These are phyloP conservation scores for Alca torda DNA, from an alignment of 2,797 vertebrate genomes.

Conservation along the genomic window DNA sequence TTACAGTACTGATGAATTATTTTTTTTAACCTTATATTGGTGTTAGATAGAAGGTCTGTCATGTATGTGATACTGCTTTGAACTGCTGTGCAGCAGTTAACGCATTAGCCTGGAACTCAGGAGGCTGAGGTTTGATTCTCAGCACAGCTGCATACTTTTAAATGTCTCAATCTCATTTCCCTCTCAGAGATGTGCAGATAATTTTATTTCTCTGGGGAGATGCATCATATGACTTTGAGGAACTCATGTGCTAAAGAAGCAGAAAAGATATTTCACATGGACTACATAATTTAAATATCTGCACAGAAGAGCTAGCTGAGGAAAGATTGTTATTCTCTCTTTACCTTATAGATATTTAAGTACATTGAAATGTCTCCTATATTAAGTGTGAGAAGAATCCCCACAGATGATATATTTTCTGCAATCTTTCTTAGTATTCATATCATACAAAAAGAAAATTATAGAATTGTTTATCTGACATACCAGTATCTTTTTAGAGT, in stretches of 20 bases:
- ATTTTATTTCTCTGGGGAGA: background rate
- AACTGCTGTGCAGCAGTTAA: background rate
- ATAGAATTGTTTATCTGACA: background rate
- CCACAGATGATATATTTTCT: background rate
- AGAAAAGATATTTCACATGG: background rate
- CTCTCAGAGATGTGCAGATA: background rate
- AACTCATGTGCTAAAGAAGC: background rate
- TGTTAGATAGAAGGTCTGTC: background rate
- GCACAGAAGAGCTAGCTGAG: background rate
- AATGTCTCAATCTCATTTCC: background rate
- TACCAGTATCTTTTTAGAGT: background rate
- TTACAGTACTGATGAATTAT: background rate
- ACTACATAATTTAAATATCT: background rate
- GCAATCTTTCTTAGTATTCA: background rate
- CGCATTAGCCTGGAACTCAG: background rate
- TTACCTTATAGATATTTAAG: background rate
- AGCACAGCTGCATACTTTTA: background rate
- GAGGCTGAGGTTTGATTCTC: background rate
- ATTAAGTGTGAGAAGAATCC: background rate
- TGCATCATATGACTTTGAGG: background rate
- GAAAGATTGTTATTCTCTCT: background rate
- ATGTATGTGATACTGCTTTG: background rate
- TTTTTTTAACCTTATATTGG: background rate
- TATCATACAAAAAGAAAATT: background rate
- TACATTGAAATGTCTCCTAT: background rate